Percentiles rank a stretch among this genome's conserved stretches.
Evolutionary conservation across 2,888 invertebrate species (phyloP).

Genomic region (Formica aserva): DNA sequence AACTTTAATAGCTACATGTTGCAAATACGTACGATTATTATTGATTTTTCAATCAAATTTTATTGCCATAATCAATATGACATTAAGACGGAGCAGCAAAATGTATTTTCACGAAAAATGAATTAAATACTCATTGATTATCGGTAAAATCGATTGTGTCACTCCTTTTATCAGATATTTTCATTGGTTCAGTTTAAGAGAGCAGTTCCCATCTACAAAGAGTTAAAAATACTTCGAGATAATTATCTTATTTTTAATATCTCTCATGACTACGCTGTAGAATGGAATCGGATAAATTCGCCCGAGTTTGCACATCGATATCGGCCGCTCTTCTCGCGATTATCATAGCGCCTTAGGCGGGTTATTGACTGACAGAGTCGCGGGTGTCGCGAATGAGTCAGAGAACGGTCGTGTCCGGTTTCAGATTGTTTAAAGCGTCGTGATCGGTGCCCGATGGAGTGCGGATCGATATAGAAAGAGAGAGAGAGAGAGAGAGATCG

Average conservation of each 20-base stretch:
- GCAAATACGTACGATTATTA: not conserved
- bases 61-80: not conserved
- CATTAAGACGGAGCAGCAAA: not conserved
- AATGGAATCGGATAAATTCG: constrained; percentile 9
- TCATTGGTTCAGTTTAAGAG: not conserved
- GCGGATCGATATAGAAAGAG: constrained; percentile 9
- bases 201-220: not conserved
- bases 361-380: constrained; percentile 46
- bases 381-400: constrained; percentile 42
- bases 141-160: not conserved
- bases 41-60: not conserved
- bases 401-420: constrained; percentile 36
- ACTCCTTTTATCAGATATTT: not conserved
- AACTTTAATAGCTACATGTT: not conserved
- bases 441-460: constrained; percentile 45
- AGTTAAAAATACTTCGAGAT: not conserved
- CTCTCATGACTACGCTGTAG: not conserved
- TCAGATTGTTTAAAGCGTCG: constrained; percentile 54
- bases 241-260: not conserved
- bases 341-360: constrained; percentile 21
- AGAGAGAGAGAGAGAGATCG: not conserved
- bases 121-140: not conserved
- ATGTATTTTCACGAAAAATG: not conserved
- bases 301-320: constrained; percentile 24
- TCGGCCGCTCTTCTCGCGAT: constrained; percentile 4